These are phyloP conservation scores for Palythoa caribaeorum DNA, from an alignment of 92 coral and sea anemone genomes.

Conservation along the genomic window DNA sequence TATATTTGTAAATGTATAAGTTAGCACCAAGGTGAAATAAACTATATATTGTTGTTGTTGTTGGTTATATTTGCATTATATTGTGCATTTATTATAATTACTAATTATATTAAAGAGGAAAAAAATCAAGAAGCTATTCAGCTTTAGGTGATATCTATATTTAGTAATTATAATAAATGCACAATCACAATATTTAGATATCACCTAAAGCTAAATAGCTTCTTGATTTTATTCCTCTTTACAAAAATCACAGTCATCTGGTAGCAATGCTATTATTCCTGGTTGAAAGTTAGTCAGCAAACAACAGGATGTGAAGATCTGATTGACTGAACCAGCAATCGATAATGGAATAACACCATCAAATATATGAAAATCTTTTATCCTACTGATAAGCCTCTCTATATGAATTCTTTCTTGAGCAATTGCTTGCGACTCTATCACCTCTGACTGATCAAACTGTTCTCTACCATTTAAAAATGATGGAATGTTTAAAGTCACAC, in stretches of 20 bases:
- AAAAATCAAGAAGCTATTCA: too few species aligned
- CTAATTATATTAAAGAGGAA: too few species aligned
- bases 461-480: conserved; percentile 11
- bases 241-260: not conserved
- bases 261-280: conserved; percentile 11
- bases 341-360: conserved; percentile 24
- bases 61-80: too few species aligned
- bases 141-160: too few species aligned
- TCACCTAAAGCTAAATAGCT: too few species aligned
- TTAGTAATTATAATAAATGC: too few species aligned
- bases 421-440: not conserved
- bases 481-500: conserved; percentile 1
- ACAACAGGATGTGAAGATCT: conserved; percentile 22
- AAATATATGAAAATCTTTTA: conserved; percentile 11
- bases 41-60: too few species aligned
- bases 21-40: too few species aligned
- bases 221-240: not conserved
- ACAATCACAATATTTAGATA: too few species aligned
- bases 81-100: too few species aligned
- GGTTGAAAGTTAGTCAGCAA: conserved; percentile 25
- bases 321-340: conserved; percentile 16
- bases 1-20: too few species aligned
- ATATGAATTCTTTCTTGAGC: not conserved
- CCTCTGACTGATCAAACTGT: not conserved
- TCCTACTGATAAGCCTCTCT: not conserved